phyloP scores from a whole-genome alignment of 2,888 invertebrate species.

The Julus scanicus region DNA sequence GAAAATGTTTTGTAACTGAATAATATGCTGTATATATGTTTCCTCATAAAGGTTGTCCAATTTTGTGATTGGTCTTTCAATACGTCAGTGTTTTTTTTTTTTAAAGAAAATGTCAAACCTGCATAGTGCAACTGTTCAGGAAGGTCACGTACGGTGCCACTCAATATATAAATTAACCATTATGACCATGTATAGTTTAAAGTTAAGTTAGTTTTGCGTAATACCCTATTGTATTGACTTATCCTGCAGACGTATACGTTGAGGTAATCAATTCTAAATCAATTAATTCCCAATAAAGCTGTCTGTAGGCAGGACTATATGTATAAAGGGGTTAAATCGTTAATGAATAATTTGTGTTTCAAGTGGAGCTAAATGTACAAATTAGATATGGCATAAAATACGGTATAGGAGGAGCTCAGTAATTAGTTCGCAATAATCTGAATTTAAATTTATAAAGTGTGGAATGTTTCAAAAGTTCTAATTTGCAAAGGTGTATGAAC shows the following conservation, averaged over 20 bases:
- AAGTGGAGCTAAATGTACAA: not conserved
- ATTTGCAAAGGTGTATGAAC: no score
- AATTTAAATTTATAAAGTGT: no score
- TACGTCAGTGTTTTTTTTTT: no score
- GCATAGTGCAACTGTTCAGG: not conserved
- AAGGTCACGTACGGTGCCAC: not conserved
- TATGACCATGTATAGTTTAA: not conserved
- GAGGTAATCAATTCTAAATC: not conserved
- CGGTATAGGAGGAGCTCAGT: no score
- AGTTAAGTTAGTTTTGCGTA: not conserved
- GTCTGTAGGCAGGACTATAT: not conserved
- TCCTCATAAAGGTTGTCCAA: no score
- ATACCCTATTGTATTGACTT: not conserved
- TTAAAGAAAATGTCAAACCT: not conserved
- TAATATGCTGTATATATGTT: no score
- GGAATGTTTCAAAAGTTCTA: no score
- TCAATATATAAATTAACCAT: not conserved
- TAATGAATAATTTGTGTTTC: not conserved
- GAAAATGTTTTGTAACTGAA: no score
- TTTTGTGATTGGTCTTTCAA: no score
- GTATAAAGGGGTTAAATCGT: not conserved
- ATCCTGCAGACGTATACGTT: not conserved
- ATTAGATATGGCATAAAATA: no score
- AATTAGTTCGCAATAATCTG: no score
- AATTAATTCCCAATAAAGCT: not conserved